Base-by-base conservation (phyloP, 2,888 invertebrate species). In the Siphonodentalium dalli region DNA sequence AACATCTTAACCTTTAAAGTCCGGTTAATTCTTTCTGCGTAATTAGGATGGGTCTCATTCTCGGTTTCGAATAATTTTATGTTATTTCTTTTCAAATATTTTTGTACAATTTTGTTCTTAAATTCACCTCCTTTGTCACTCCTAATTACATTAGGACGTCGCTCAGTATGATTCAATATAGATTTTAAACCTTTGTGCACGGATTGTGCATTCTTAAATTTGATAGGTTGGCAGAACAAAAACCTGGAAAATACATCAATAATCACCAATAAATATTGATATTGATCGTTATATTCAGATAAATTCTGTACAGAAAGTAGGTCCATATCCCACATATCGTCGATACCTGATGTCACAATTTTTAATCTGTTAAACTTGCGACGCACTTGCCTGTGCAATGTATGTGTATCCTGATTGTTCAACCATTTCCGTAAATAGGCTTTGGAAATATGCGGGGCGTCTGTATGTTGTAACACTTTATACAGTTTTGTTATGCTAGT, bases 351-450 rank as follows among this genome's bases (percentile, higher is more conserved):
- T 18, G 54, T 54, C 13, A 42, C 18, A 7, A 57, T 51, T 24
- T 27, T 29, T 9, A 44, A 33, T 11, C 31, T 56, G 33, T 44
- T 56, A 18, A 56, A 54, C 34, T 39, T 48, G 13, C 40, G 45
- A 18, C 43, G 38, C 7, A 45, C 41, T 40, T 40, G 45, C 40
- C 50, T 56, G 18, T 24, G 40, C 13, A 50, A 8, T 21, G 53
- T 37, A 54, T 54, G 54, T 9, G 50, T 15, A 37, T 56, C 54
- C 34, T 51, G 47, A 26, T 45, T 44, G n/a, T 38, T 43, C n/a
- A 60, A 43, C 50, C 53, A 56, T 33, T 45, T n/a, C n/a, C n/a
- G n/a, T n/a, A n/a, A n/a, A n/a, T n/a, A n/a, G n/a, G n/a, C n/a
- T n/a, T n/a, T n/a, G n/a, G n/a, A n/a, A n/a, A n/a, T n/a, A n/a